Conservation (phyloP, 2,888 invertebrate genomes). For the Mythimna vitellina region DNA sequence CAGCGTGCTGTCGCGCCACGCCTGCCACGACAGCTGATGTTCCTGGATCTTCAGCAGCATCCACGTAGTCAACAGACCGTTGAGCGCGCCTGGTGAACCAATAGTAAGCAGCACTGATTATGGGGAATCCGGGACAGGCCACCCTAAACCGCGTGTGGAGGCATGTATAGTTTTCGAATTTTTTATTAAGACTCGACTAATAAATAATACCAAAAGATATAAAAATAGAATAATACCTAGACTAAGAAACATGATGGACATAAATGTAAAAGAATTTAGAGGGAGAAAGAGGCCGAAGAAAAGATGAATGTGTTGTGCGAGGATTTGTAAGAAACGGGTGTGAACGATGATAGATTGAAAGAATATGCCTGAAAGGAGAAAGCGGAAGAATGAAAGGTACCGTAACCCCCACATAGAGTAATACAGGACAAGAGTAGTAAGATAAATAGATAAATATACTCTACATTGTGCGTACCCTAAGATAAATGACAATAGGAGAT, state of each 20-base stretch:
- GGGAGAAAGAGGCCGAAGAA: too few species aligned
- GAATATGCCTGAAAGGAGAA: background rate
- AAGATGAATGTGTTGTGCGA: too few species aligned
- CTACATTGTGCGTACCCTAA: too few species aligned
- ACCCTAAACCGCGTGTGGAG: background rate
- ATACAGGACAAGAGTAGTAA: background rate
- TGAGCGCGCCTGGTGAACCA: conserved; percentile 80
- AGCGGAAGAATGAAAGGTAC: background rate
- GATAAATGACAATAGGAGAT: too few species aligned
- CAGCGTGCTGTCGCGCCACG: conserved; percentile 86
- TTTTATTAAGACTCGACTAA: background rate
- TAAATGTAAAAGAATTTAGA: too few species aligned
- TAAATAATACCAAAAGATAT: too few species aligned
- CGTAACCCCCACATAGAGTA: background rate
- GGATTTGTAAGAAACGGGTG: too few species aligned
- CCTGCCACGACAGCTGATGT: conserved; percentile 87
- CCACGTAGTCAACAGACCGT: conserved; percentile 88
- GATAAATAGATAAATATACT: background rate
- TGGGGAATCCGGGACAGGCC: conserved; percentile 19
- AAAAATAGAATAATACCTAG: too few species aligned
- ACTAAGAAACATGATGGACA: too few species aligned
- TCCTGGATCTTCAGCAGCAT: conserved; percentile 88
- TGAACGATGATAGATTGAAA: background rate
- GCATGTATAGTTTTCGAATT: background rate
- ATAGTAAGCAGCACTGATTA: conserved; percentile 38